Evolutionary conservation across 2,797 vertebrate species (phyloP).

Genomic region (Hemibagrus guttatus): DNA sequence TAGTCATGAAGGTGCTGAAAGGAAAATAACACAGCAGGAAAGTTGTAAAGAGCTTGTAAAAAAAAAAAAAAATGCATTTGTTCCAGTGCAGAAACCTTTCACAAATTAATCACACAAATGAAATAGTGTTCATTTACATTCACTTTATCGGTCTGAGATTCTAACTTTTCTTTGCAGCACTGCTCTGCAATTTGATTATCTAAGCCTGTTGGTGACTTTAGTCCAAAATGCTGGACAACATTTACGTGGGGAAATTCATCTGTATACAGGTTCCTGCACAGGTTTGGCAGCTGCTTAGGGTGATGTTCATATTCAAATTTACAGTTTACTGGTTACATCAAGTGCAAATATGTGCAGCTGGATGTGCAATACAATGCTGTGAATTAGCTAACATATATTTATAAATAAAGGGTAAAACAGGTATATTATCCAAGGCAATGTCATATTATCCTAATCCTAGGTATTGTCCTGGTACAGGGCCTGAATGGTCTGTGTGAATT

Average conservation of each 20-base stretch:
- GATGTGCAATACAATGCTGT: neutral
- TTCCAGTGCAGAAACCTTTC: slow-evolving; percentile 32
- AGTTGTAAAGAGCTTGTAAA: slow-evolving; percentile 44
- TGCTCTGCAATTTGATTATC: neutral
- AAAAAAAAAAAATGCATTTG: slow-evolving; percentile 50
- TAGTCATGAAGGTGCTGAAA: slow-evolving; percentile 64
- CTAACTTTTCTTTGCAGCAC: neutral
- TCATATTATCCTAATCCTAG: neutral
- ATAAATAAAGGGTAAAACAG: neutral
- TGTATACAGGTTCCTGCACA: neutral
- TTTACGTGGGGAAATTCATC: neutral
- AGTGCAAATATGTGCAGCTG: neutral
- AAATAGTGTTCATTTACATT: neutral
- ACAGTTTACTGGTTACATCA: neutral
- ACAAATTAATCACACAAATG: slow-evolving; percentile 8
- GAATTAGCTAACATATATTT: neutral
- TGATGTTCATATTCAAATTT: neutral
- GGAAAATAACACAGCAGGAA: slow-evolving; percentile 52
- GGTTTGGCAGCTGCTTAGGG: neutral
- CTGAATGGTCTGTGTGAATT: too few species aligned
- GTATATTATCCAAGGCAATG: neutral
- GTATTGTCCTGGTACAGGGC: neutral
- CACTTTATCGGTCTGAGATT: neutral
- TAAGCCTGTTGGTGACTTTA: neutral
- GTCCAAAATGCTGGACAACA: neutral